Evolutionary conservation across 2,113 vertebrate species (phyloP).

Genomic region (Festucalex cinctus): DNA sequence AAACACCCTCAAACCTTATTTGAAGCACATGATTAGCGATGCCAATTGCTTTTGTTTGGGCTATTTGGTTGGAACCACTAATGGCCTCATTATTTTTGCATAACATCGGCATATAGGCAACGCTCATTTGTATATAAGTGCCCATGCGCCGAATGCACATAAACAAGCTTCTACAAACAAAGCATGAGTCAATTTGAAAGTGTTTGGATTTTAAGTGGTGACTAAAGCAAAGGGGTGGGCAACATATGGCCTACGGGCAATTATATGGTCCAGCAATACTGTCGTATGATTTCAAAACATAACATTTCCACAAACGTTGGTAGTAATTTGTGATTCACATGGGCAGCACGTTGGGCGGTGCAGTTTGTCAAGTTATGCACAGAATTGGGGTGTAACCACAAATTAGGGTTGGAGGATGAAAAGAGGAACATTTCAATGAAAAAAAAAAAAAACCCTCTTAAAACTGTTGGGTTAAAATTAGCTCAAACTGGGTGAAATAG

Average conservation of each 20-base stretch:
- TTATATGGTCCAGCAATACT: background rate
- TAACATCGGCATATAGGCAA: conserved; percentile 39
- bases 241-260: background rate
- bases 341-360: too few species aligned
- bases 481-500: too few species aligned
- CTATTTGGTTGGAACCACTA: conserved; percentile 41
- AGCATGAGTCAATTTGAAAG: background rate
- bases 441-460: too few species aligned
- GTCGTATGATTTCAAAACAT: background rate
- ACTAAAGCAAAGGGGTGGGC: background rate
- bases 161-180: background rate
- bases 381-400: too few species aligned
- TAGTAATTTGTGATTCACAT: too few species aligned
- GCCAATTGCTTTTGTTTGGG: conserved; percentile 35
- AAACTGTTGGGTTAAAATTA: too few species aligned
- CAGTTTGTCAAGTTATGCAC: too few species aligned
- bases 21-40: conserved; percentile 56
- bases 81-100: conserved; percentile 54
- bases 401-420: too few species aligned
- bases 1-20: conserved; percentile 30
- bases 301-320: too few species aligned
- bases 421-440: too few species aligned
- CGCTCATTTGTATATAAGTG: conserved; percentile 16
- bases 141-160: conserved; percentile 7
- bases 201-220: background rate